Evolutionary conservation across 2,888 invertebrate genomes (phyloP).

Genomic region (Iphiclides podalirius): DNA sequence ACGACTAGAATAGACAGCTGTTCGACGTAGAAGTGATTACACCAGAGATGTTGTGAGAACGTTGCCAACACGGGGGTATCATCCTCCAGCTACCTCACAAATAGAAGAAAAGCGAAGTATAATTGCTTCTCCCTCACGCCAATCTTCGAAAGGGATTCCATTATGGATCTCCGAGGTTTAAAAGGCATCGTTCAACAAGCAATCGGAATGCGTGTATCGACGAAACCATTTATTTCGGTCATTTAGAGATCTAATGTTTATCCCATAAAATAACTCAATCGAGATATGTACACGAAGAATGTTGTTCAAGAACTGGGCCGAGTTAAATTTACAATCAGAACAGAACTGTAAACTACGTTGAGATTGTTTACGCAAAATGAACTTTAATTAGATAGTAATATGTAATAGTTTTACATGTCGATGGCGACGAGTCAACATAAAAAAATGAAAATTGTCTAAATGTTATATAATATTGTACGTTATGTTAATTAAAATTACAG

Average conservation of each 20-base stretch:
- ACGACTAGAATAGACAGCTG: no score
- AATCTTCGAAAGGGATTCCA: no score
- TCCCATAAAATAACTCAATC: constrained; percentile 1
- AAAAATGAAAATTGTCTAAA: not conserved
- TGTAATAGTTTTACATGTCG: not conserved
- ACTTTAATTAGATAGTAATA: not conserved
- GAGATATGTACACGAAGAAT: constrained; percentile 2
- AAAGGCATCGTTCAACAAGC: no score
- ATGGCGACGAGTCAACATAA: not conserved
- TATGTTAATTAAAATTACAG: not conserved
- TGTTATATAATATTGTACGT: not conserved
- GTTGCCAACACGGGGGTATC: no score
- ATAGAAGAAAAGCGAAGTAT: no score
- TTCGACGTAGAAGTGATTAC: no score
- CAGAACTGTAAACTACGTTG: not conserved
- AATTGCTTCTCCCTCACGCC: no score
- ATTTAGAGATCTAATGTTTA: constrained; percentile 7
- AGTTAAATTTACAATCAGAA: constrained; percentile 4
- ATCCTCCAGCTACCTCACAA: no score
- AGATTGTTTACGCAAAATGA: not conserved
- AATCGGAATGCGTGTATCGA: no score
- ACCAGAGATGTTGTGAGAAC: no score
- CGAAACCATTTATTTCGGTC: not conserved
- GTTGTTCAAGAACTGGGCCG: constrained; percentile 1
- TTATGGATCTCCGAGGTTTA: no score